phyloP scores from a whole-genome alignment of 37 sponge, comb jelly and placozoan species.

The Theonella swinhoei region DNA sequence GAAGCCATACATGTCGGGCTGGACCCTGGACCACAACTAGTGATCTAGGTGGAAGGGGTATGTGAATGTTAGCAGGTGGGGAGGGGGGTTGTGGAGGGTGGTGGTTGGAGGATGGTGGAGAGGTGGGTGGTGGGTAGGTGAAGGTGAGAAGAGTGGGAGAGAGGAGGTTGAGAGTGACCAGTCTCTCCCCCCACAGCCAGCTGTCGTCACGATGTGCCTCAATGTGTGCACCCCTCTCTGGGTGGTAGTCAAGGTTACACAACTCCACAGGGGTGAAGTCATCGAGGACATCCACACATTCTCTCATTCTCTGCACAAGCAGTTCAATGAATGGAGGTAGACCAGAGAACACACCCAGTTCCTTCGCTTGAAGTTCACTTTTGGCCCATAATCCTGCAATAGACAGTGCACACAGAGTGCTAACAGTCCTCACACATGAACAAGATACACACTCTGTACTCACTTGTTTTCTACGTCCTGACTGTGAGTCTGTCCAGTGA shows the following conservation, averaged over 20 bases:
- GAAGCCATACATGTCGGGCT: conserved; percentile 86
- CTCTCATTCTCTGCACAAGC: conserved; percentile 55
- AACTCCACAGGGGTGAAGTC: conserved; percentile 88
- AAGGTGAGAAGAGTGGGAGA: conserved; percentile 85
- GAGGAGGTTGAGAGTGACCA: conserved; percentile 90
- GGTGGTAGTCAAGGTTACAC: conserved; percentile 91
- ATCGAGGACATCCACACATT: conserved; percentile 15
- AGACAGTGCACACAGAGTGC: too few relatives aligned
- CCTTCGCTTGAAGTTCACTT: conserved; percentile 91
- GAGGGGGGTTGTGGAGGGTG: too few relatives aligned
- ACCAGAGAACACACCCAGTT: conserved; percentile 87
- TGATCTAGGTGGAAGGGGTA: conserved; percentile 79
- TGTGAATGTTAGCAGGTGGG: conserved; percentile 26
- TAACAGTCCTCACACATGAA: neutral
- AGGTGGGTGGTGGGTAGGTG: too few relatives aligned
- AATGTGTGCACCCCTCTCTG: conserved; percentile 85
- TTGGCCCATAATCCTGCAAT: conserved; percentile 94
- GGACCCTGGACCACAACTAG: conserved; percentile 78
- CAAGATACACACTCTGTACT: neutral
- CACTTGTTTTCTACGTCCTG: conserved; percentile 92
- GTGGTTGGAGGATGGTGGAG: neutral
- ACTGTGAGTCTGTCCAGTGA: conserved; percentile 89
- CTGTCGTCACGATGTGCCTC: conserved; percentile 93
- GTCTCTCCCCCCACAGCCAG: conserved; percentile 97
- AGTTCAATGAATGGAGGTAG: conserved; percentile 75